A percentile compares a stretch with the other conserved stretches of the same genome.
phyloP scores from a whole-genome alignment of 2,113 vertebrate species.

The Paramisgurnus dabryanus region DNA sequence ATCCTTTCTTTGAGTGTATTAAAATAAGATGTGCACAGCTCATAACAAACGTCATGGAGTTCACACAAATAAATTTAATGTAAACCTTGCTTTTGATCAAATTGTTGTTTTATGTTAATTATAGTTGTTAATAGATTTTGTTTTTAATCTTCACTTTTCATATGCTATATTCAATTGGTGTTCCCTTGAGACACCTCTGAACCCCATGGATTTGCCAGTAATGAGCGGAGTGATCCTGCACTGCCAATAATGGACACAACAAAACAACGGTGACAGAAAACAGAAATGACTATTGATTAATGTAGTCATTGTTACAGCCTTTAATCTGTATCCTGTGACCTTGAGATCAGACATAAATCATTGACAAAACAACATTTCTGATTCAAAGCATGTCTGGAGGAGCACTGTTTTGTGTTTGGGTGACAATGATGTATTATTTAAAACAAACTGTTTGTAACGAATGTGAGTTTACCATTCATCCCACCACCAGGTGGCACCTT shows the following conservation, averaged over 20 bases:
- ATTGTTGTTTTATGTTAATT: no score
- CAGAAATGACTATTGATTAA: constrained; percentile 76
- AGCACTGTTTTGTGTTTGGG: not conserved
- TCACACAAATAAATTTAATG: no score
- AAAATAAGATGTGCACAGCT: no score
- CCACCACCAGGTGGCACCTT: no score
- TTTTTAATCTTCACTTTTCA: constrained; percentile 60
- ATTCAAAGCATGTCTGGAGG: constrained; percentile 45
- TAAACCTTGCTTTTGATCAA: no score
- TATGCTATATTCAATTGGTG: constrained; percentile 65
- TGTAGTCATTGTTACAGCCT: constrained; percentile 70
- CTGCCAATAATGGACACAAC: constrained; percentile 70
- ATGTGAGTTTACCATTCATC: no score
- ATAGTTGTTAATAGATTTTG: not conserved
- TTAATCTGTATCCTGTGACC: constrained; percentile 68
- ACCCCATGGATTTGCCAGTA: constrained; percentile 74
- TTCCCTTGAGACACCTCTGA: constrained; percentile 74
- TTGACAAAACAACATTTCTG: constrained; percentile 72
- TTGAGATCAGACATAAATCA: constrained; percentile 76
- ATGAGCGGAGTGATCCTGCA: constrained; percentile 51
- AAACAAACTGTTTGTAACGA: no score
- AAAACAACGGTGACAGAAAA: constrained; percentile 67
- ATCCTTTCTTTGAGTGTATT: no score
- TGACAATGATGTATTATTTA: no score
- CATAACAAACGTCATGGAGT: no score